These are phyloP conservation scores for Microctonus aethiopoides DNA, from an alignment of 2,888 invertebrate genomes.

Conservation along the genomic window DNA sequence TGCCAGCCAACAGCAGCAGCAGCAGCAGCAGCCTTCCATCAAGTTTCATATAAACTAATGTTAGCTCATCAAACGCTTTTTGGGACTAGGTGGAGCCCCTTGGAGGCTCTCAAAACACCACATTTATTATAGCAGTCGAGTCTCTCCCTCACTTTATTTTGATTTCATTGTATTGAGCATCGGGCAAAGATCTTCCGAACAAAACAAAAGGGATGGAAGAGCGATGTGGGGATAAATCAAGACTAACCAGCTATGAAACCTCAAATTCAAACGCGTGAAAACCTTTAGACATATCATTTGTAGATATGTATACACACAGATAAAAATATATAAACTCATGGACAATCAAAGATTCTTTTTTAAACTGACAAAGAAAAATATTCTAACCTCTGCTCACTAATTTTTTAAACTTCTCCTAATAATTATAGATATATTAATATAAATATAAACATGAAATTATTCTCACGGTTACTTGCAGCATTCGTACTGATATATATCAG, in stretches of 20 bases:
- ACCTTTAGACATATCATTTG: too few species aligned
- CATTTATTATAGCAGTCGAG: constrained; percentile 58
- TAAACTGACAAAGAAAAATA: neutral
- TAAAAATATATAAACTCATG: neutral
- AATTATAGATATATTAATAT: constrained; percentile 1
- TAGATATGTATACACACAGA: too few species aligned
- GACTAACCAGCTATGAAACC: constrained; percentile 62
- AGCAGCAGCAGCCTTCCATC: constrained; percentile 54
- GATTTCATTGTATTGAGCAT: constrained; percentile 16
- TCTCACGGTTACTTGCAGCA: too few species aligned
- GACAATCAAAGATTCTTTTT: neutral
- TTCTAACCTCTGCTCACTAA: neutral
- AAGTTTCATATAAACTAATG: constrained; percentile 55
- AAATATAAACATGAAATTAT: too few species aligned
- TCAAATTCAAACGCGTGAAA: constrained; percentile 59
- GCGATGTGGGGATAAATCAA: constrained; percentile 65
- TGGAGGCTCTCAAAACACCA: constrained; percentile 56
- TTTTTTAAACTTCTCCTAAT: neutral
- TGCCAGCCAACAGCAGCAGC: constrained; percentile 40
- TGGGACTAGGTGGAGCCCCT: constrained; percentile 24
- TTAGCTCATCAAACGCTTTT: constrained; percentile 53
- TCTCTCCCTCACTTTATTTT: constrained; percentile 18
- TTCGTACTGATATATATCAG: too few species aligned
- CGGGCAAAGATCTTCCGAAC: constrained; percentile 29
- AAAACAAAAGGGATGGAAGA: constrained; percentile 50